A percentile compares a stretch with the other conserved stretches of the same genome.
Evolutionary conservation across 2,888 invertebrate species (phyloP).

Genomic region (Steinernema hermaphroditum): DNA sequence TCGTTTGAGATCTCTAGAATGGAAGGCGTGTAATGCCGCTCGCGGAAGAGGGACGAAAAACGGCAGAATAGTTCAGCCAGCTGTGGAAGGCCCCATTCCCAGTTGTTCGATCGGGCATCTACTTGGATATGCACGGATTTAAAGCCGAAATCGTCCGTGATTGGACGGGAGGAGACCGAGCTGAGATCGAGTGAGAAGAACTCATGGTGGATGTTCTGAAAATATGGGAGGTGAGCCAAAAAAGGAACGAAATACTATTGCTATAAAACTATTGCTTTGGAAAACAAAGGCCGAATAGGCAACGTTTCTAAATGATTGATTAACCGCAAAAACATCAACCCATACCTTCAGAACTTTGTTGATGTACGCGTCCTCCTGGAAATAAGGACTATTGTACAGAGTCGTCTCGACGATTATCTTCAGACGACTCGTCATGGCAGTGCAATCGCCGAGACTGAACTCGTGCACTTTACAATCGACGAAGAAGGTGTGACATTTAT

Average conservation of each 20-base stretch:
- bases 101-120: background rate
- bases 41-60: background rate
- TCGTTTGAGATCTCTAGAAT: background rate
- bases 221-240: background rate
- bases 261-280: no score
- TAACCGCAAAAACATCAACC: no score
- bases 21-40: background rate
- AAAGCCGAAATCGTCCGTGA: conserved; percentile 6
- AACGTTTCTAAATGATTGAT: no score
- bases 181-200: background rate
- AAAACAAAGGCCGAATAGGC: no score
- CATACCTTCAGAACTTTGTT: background rate
- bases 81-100: background rate
- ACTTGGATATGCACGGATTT: background rate
- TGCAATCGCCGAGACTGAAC: background rate
- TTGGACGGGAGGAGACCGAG: background rate
- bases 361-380: background rate
- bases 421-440: background rate
- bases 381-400: background rate
- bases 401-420: background rate
- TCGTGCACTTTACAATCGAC: background rate
- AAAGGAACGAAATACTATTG: background rate
- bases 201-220: background rate
- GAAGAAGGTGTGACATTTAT: background rate
- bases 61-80: background rate